Evolutionary conservation across 2,113 vertebrate species (phyloP).

Genomic region (Aythya baeri): DNA sequence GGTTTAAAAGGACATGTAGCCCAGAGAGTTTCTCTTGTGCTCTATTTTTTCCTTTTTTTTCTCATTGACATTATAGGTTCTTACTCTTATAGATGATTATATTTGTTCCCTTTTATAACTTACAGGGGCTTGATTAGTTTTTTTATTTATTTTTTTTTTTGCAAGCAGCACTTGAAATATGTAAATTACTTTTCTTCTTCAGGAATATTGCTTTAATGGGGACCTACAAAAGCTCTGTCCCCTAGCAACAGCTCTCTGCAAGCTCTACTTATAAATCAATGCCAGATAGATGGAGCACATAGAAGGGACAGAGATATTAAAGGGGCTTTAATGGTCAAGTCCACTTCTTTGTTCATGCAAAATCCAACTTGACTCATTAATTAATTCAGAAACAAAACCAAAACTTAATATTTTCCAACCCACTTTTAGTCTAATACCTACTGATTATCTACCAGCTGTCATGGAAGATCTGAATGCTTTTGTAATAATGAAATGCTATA

Average conservation of each 20-base stretch:
- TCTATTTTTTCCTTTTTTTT: background rate
- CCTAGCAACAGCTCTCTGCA: conserved; percentile 62
- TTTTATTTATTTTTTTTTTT: background rate
- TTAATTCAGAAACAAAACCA: background rate
- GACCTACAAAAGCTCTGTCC: conserved; percentile 40
- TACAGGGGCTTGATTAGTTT: background rate
- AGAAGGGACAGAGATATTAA: background rate
- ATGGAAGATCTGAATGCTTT: background rate
- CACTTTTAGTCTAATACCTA: background rate
- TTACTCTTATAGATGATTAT: background rate
- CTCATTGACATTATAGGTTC: background rate
- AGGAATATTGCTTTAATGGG: conserved; percentile 7
- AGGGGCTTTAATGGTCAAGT: background rate
- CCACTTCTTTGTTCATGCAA: background rate
- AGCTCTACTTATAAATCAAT: conserved; percentile 40
- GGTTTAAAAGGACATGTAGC: background rate
- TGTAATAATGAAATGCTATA: background rate
- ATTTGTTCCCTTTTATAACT: conserved; percentile 6
- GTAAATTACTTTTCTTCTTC: conserved; percentile 47
- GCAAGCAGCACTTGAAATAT: background rate
- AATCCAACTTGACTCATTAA: background rate
- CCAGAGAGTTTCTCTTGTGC: background rate
- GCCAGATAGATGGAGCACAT: background rate
- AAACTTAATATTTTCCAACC: background rate
- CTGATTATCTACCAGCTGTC: background rate